Percentiles rank a stretch among this genome's conserved stretches.
Conservation (phyloP, 2,797 vertebrate species). For the Tapera naevia region DNA sequence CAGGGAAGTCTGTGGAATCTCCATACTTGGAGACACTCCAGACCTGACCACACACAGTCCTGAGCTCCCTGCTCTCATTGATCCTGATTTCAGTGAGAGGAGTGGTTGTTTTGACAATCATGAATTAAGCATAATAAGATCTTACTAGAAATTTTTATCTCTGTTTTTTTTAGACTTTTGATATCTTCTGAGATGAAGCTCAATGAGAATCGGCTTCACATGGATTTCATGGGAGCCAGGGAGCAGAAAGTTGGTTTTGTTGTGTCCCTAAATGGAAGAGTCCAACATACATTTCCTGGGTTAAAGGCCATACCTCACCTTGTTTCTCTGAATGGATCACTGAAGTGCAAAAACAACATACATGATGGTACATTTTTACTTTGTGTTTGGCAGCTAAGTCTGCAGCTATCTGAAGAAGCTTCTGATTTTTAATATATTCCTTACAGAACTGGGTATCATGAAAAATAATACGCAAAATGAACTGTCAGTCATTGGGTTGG, state of each 20-base stretch:
- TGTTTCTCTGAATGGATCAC: slow-evolving; percentile 72
- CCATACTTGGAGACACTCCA: not conserved
- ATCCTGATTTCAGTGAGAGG: not conserved
- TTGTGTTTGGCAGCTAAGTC: not conserved
- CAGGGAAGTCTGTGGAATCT: not conserved
- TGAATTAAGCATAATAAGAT: not conserved
- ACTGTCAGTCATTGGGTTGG: not conserved
- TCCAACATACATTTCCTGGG: slow-evolving; percentile 75
- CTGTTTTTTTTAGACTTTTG: slow-evolving; percentile 68
- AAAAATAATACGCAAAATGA: not conserved
- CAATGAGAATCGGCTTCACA: slow-evolving; percentile 49
- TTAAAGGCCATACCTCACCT: slow-evolving; percentile 71
- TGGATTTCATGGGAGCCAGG: slow-evolving; percentile 50
- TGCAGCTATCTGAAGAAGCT: not conserved
- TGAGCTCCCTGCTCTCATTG: not conserved
- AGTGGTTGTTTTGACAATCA: not conserved
- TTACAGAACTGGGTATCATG: not conserved
- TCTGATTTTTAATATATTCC: not conserved
- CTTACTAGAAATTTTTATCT: not conserved
- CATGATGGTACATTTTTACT: slow-evolving; percentile 23
- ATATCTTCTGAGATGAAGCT: slow-evolving; percentile 75
- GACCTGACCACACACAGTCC: not conserved
- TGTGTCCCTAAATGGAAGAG: slow-evolving; percentile 73
- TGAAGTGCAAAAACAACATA: slow-evolving; percentile 68
- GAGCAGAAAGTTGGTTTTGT: slow-evolving; percentile 57